phyloP scores from a whole-genome alignment of 1,140 invertebrate genomes.

The Popillia japonica region DNA sequence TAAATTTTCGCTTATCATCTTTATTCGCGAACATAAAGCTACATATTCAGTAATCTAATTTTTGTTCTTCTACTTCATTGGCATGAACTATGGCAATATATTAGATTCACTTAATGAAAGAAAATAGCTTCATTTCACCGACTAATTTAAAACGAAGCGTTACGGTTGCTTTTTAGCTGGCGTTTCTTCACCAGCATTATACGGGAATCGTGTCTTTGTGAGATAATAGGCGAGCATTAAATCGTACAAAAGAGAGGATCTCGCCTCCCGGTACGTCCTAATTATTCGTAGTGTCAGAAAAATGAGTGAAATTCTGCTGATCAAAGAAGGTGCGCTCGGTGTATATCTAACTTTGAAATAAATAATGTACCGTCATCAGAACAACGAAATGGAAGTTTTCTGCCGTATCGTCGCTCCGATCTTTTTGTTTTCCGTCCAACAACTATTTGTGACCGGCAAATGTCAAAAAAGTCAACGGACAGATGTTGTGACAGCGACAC shows the following conservation, averaged over 20 bases:
- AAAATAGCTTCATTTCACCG: slow-evolving; percentile 5
- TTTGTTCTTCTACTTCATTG: not conserved
- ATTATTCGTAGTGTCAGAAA: slow-evolving; percentile 3
- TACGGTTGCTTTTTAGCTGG: not conserved
- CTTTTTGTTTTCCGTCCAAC: not conserved
- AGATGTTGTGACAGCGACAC: slow-evolving; percentile 17
- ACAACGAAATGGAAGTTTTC: slow-evolving; percentile 8
- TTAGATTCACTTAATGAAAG: not conserved
- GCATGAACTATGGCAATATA: not conserved
- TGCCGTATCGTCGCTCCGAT: not conserved
- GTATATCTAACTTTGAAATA: not conserved
- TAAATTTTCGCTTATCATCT: too few relatives aligned
- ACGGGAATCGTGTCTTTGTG: not conserved
- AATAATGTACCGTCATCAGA: slow-evolving; percentile 2
- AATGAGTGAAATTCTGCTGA: slow-evolving; percentile 10
- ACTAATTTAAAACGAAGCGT: not conserved
- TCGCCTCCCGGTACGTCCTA: not conserved
- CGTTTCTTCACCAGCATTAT: not conserved
- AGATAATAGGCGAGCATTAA: not conserved
- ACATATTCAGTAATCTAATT: too few relatives aligned
- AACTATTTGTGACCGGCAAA: slow-evolving; percentile 13
- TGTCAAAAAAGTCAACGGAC: slow-evolving; percentile 12
- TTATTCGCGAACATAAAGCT: too few relatives aligned
- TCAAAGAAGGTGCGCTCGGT: not conserved
- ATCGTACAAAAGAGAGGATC: not conserved